Evolutionary conservation across 2,797 vertebrate species (phyloP).

Genomic region (Natrix natrix): DNA sequence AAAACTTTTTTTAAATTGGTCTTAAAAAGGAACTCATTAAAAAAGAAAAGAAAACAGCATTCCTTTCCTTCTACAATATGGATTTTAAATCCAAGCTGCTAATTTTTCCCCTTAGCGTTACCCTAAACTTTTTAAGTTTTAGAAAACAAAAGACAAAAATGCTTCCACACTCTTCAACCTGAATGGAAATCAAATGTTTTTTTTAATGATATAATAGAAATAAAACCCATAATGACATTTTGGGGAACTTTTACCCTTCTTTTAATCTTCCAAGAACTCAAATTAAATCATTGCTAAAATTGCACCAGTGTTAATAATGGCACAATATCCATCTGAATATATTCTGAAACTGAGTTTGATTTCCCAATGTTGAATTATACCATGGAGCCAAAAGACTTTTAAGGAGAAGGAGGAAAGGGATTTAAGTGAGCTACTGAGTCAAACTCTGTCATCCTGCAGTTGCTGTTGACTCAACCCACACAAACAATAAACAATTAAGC

Average conservation of each 20-base stretch:
- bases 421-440: not conserved
- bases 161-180: not conserved
- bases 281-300: not conserved
- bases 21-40: not conserved
- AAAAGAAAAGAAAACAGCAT: not conserved
- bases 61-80: not conserved
- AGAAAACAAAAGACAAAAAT: not conserved
- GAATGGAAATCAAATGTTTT: not conserved
- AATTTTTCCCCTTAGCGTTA: not conserved
- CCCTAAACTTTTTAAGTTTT: not conserved
- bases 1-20: not conserved
- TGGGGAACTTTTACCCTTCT: not conserved
- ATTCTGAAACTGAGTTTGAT: not conserved
- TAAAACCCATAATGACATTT: not conserved
- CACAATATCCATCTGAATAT: not conserved
- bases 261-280: not conserved
- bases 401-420: not conserved
- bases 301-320: not conserved
- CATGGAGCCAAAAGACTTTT: not conserved
- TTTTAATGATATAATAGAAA: not conserved
- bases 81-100: not conserved
- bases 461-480: not conserved
- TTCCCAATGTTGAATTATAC: not conserved
- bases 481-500: not conserved
- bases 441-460: not conserved